Percentiles rank a stretch among this genome's conserved stretches.
phyloP scores from a whole-genome alignment of 2,797 vertebrate genomes.

The Mallotus villosus region DNA sequence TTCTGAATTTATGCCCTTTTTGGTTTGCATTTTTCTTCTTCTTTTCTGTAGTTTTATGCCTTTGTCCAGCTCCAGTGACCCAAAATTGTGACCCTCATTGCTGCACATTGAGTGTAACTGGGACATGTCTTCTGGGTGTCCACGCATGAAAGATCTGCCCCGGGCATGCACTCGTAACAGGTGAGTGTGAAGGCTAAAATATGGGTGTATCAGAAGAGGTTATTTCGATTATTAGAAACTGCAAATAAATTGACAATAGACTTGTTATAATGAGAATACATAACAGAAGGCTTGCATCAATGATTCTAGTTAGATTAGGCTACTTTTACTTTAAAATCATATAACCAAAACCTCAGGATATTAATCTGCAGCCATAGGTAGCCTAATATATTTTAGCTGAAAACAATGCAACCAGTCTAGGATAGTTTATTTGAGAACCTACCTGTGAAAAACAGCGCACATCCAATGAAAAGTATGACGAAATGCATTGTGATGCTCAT shows the following conservation, averaged over 20 bases:
- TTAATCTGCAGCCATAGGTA: no score
- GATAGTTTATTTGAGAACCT: constrained; percentile 28
- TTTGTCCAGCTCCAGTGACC: no score
- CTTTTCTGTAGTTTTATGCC: no score
- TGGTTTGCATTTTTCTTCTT: no score
- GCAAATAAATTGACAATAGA: background rate
- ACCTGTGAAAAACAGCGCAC: constrained; percentile 51
- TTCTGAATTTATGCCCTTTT: no score
- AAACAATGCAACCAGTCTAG: no score
- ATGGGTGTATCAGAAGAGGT: background rate
- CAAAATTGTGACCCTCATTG: no score
- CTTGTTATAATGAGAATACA: background rate
- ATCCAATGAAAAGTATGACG: constrained; percentile 37
- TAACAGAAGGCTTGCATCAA: background rate
- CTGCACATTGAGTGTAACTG: no score
- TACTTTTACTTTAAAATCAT: no score
- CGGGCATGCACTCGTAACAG: constrained; percentile 33
- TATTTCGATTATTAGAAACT: no score
- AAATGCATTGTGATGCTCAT: constrained; percentile 42
- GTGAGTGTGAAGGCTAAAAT: constrained; percentile 45
- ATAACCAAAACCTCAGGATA: no score
- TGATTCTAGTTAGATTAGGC: no score
- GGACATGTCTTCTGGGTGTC: accelerated
- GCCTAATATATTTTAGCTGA: background rate
- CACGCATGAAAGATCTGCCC: background rate